phyloP scores from a whole-genome alignment of 30 jellyfish, hydroid and myxozoan genomes.

The Turritopsis rubra region DNA sequence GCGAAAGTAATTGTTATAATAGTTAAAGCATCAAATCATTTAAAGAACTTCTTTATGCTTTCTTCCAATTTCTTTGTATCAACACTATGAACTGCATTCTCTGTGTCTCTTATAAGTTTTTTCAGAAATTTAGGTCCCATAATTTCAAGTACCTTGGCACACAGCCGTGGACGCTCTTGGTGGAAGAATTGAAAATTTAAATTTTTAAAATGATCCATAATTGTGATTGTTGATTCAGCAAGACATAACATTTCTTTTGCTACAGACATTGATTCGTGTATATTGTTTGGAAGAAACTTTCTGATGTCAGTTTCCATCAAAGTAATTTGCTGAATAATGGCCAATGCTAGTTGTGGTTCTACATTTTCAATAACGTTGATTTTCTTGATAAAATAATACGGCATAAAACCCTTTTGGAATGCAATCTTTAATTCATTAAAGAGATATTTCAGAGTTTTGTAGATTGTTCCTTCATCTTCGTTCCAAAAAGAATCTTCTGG shows the following conservation, averaged over 20 bases:
- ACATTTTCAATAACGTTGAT: constrained; percentile 22
- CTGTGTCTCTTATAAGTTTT: not conserved
- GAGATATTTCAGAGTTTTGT: not conserved
- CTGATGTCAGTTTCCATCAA: constrained; percentile 1
- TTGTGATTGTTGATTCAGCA: not conserved
- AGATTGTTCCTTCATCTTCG: not conserved
- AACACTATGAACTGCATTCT: not conserved
- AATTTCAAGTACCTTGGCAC: not conserved
- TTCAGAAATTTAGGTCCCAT: not conserved
- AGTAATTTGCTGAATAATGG: not conserved
- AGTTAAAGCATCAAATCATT: too few species aligned
- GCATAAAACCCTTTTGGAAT: not conserved
- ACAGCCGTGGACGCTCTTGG: not conserved
- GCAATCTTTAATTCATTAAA: not conserved
- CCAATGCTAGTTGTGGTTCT: not conserved
- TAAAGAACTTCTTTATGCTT: not conserved
- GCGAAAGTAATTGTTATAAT: too few species aligned
- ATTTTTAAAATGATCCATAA: not conserved
- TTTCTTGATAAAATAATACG: constrained; percentile 11
- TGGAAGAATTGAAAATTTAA: not conserved
- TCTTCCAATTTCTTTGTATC: not conserved
- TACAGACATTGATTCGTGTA: not conserved
- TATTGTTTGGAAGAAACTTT: not conserved
- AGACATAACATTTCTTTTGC: not conserved
- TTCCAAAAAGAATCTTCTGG: constrained; percentile 27